Evolutionary conservation across 2,113 vertebrate genomes (phyloP), one percentile per base, ranked within the genome.

Genomic region (Saccopteryx bilineata): DNA sequence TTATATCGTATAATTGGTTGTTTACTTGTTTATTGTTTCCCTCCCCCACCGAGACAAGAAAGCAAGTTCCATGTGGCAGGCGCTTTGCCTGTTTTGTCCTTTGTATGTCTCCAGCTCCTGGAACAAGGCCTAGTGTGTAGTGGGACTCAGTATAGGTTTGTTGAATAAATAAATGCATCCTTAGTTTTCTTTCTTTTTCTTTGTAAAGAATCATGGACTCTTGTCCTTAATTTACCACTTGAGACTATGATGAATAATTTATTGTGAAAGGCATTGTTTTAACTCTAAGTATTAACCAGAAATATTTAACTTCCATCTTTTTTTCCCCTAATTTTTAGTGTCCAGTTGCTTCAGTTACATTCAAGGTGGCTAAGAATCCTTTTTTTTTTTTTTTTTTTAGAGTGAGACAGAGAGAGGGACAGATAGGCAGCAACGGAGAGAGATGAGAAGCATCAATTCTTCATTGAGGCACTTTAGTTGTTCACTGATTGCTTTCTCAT

Each of bases 61-160:
- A 90, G 50, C 19, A 23, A n/a, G 48, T 72, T 79, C 60, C 58
- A 54, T 1, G 2, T 46, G 80, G 71, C 50, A 90, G 81, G 31
- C 33, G 33, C 9, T 96, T 83, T 18, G 39, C 39, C 69, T 86
- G 7, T 84, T 94, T 60, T 60, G 68, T 92, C 65, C 68, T 85
- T 87, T 90, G 84, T 95, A 19, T 33, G 26, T 65, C 68, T 94
- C 68, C n/a, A 94, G 69, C 50, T 95, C 65, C 61, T 90, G 87
- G 84, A 92, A 97, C 81, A 81, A 90, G 63, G 46, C 85, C 90
- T 87, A 60, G 69, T 14, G 61, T 90, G 76, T 56, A 94, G 28
- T n/a, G 26, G 48, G 31, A 82, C 39, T 97, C 92, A 96, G 24
- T 93, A 84, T 94, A 92, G 81, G 79, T 66, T 88, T 95, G 87